Conservation (phyloP, 2,797 vertebrate species). For the Hyperoplus lanceolatus region DNA sequence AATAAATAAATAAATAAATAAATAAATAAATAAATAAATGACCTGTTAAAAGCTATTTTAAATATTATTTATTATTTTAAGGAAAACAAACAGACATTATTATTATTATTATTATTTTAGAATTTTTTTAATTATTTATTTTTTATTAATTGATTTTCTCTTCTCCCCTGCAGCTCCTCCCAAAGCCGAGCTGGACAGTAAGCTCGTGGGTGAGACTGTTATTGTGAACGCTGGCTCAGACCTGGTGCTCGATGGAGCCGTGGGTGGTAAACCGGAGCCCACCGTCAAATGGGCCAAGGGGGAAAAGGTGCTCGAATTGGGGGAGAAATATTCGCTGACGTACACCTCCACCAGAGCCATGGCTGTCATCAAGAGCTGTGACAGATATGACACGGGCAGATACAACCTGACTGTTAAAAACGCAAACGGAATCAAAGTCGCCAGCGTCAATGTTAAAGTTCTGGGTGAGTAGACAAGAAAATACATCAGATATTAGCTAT, state of each 20-base stretch:
- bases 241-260: conserved; percentile 94
- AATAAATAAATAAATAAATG: no score
- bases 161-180: conserved; percentile 89
- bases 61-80: no score
- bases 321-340: conserved; percentile 97
- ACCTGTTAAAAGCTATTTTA: no score
- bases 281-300: conserved; percentile 98
- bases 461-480: conserved; percentile 87
- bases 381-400: conserved; percentile 94
- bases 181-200: conserved; percentile 94
- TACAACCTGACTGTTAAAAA: conserved; percentile 96
- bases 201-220: conserved; percentile 91
- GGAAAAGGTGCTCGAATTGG: conserved; percentile 93
- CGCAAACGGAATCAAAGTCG: conserved; percentile 93
- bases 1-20: no score
- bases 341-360: conserved; percentile 96
- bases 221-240: conserved; percentile 94
- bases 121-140: no score
- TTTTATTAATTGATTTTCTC: not conserved
- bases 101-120: no score
- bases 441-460: conserved; percentile 94
- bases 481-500: not conserved
- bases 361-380: conserved; percentile 96
- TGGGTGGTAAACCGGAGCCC: conserved; percentile 98
- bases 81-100: no score